These are phyloP conservation scores for Mola mola DNA, from an alignment of 2,113 vertebrate species.

Conservation along the genomic window DNA sequence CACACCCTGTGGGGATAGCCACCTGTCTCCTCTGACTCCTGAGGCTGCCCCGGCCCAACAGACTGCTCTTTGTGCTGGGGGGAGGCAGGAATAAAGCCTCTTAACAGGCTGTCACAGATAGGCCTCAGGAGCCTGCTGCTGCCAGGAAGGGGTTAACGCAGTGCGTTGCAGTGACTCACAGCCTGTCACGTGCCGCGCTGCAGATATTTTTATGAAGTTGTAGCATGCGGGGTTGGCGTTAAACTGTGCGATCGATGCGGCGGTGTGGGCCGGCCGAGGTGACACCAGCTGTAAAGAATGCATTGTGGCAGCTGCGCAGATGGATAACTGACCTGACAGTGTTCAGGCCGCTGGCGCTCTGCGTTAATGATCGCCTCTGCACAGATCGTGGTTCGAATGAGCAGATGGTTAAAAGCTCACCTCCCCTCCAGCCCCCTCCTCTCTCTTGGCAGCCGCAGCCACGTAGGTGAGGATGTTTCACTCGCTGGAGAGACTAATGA, in stretches of 20 bases:
- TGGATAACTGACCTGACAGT: constrained; percentile 43
- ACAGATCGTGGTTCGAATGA: constrained; percentile 36
- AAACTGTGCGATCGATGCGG: too few relatives aligned
- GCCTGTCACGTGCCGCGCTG: too few relatives aligned
- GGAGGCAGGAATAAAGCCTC: constrained; percentile 52
- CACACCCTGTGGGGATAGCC: constrained; percentile 72
- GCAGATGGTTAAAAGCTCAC: too few relatives aligned
- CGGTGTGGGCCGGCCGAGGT: background rate
- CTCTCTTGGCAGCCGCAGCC: background rate
- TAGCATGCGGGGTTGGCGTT: too few relatives aligned
- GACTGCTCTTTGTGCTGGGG: constrained; percentile 54
- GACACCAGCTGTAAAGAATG: constrained; percentile 31
- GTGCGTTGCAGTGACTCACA: background rate
- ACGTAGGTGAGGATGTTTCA: constrained; percentile 34
- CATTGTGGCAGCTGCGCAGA: background rate
- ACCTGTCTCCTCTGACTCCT: constrained; percentile 72
- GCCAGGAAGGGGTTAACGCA: constrained; percentile 23
- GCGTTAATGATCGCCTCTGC: constrained; percentile 61
- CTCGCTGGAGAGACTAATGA: constrained; percentile 46
- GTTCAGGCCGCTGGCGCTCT: constrained; percentile 24
- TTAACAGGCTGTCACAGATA: constrained; percentile 64
- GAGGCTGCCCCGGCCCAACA: constrained; percentile 57
- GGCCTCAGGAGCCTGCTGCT: constrained; percentile 58
- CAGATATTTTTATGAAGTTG: too few relatives aligned
- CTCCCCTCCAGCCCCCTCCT: background rate